Conservation (phyloP, 1,140 invertebrate species). For the Acyrthosiphon pisum region DNA sequence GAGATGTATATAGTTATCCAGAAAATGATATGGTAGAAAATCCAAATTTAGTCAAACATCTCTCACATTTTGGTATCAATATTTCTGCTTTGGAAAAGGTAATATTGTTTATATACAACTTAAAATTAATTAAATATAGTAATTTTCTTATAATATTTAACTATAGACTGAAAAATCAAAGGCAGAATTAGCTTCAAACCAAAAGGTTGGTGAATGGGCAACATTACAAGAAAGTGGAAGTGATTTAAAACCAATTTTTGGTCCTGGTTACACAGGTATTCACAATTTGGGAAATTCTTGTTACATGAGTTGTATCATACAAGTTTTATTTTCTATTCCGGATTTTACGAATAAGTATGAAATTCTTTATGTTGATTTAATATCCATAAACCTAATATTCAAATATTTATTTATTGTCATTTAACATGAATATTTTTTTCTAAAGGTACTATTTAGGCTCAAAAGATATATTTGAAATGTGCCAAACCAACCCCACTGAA, state of each 20-base stretch:
- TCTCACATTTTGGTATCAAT: slow-evolving; percentile 97
- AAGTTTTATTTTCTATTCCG: slow-evolving; percentile 88
- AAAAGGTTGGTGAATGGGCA: slow-evolving; percentile 93
- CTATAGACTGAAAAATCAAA: slow-evolving; percentile 95
- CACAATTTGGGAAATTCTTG: slow-evolving; percentile 89
- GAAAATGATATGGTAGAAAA: slow-evolving; percentile 99
- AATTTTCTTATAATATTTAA: neutral
- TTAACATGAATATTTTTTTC: slow-evolving; percentile 27
- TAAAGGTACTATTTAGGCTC: slow-evolving; percentile 73
- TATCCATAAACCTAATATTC: neutral
- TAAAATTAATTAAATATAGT: neutral
- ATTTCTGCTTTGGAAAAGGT: slow-evolving; percentile 90
- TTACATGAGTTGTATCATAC: slow-evolving; percentile 89
- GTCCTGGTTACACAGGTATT: slow-evolving; percentile 90
- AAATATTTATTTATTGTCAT: slow-evolving; percentile 24
- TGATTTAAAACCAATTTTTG: slow-evolving; percentile 84
- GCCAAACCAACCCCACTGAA: slow-evolving; percentile 76
- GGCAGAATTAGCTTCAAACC: slow-evolving; percentile 96
- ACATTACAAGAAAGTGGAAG: slow-evolving; percentile 88
- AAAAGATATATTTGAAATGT: slow-evolving; percentile 72
- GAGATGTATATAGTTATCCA: slow-evolving; percentile 94
- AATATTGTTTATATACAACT: neutral
- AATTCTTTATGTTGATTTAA: neutral
- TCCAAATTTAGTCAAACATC: slow-evolving; percentile 85
- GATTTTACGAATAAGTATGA: slow-evolving; percentile 79